phyloP scores from a whole-genome alignment of 2,797 vertebrate species.

The Gymnothorax reevesii region DNA sequence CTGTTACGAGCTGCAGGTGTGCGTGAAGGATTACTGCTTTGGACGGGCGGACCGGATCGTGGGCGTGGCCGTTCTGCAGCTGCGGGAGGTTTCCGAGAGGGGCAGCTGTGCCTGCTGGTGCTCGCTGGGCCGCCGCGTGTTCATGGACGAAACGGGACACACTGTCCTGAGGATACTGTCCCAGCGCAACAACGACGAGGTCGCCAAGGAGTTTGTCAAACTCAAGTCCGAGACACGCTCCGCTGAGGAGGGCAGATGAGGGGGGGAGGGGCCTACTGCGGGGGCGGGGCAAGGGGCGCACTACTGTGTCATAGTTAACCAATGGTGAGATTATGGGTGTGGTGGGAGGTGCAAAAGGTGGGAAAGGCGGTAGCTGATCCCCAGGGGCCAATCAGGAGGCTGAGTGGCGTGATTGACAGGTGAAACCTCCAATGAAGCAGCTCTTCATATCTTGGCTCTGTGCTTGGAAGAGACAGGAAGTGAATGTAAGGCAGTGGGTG shows the following conservation, averaged over 20 bases:
- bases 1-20: slow-evolving; percentile 93
- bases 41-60: slow-evolving; percentile 91
- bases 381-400: neutral
- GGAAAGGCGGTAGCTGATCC: neutral
- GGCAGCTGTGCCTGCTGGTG: slow-evolving; percentile 96
- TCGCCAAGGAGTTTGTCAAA: slow-evolving; percentile 94
- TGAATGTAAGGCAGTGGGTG: neutral
- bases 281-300: neutral
- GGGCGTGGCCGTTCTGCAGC: slow-evolving; percentile 87
- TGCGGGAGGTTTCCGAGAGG: slow-evolving; percentile 84
- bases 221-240: slow-evolving; percentile 94
- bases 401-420: neutral
- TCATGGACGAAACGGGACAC: slow-evolving; percentile 95
- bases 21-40: slow-evolving; percentile 98
- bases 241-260: slow-evolving; percentile 89
- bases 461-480: neutral
- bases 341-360: neutral
- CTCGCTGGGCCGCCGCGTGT: slow-evolving; percentile 83
- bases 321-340: neutral
- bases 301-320: neutral
- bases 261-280: neutral
- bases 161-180: slow-evolving; percentile 94
- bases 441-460: neutral
- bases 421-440: neutral
- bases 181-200: slow-evolving; percentile 93